Evolutionary conservation across 2,888 invertebrate genomes (phyloP).

Genomic region (Andrena bicolor): DNA sequence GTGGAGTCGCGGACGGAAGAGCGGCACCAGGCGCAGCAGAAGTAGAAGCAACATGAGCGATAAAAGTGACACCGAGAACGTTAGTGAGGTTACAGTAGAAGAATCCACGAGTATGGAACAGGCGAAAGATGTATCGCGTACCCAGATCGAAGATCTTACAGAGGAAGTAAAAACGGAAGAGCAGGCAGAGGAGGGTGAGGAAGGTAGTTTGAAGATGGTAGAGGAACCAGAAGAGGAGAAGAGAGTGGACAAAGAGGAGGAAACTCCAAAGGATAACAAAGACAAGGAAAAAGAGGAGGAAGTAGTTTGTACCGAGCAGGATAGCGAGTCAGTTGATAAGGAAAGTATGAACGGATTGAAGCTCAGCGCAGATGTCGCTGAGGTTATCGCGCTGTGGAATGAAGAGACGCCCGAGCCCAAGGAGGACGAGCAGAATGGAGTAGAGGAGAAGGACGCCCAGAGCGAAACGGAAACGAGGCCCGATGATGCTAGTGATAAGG

Average conservation of each 20-base stretch:
- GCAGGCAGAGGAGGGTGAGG: not conserved
- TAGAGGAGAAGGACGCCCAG: slow-evolving; percentile 2
- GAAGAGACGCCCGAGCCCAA: not conserved
- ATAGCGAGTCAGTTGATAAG: not conserved
- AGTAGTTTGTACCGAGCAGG: slow-evolving; percentile 4
- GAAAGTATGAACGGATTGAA: not conserved
- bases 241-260: not conserved
- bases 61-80: too few relatives aligned
- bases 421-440: not conserved
- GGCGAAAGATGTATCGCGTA: too few relatives aligned
- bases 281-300: not conserved
- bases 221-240: not conserved
- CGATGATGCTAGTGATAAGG: not conserved
- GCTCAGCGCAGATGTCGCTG: not conserved
- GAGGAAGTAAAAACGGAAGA: not conserved
- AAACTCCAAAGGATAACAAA: slow-evolving; percentile 9
- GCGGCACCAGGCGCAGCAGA: too few relatives aligned
- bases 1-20: too few relatives aligned
- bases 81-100: too few relatives aligned
- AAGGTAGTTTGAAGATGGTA: not conserved
- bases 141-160: not conserved
- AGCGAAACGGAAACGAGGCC: not conserved
- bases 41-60: too few relatives aligned
- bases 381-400: not conserved
- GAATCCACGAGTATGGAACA: too few relatives aligned